These are phyloP conservation scores for Trachelus tabidus DNA, from an alignment of 2,888 invertebrate genomes.

Conservation along the genomic window DNA sequence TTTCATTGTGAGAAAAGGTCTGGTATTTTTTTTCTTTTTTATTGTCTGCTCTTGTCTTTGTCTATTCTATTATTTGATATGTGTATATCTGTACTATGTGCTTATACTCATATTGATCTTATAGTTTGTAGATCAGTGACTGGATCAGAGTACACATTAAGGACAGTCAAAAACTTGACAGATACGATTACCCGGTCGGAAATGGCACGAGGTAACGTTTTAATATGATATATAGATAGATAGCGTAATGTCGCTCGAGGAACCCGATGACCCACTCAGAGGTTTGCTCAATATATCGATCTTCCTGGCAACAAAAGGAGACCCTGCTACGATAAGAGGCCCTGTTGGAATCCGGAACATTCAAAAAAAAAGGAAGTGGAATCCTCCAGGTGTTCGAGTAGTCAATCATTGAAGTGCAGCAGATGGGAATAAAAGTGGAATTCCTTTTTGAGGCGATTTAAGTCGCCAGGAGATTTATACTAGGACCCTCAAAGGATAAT, in stretches of 20 bases:
- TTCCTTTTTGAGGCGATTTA: neutral
- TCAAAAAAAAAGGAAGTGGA: neutral
- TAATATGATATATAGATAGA: neutral
- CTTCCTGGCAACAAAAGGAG: constrained; percentile 37
- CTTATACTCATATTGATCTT: neutral
- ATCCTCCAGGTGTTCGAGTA: neutral
- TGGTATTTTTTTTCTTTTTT: neutral
- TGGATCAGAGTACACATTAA: neutral
- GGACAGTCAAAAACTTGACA: neutral
- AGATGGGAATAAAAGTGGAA: neutral
- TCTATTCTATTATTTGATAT: neutral
- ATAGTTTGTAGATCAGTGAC: neutral
- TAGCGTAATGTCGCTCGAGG: neutral
- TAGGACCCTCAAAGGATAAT: neutral
- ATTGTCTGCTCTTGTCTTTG: neutral
- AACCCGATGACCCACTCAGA: constrained; percentile 40
- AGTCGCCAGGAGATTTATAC: neutral
- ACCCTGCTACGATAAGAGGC: neutral
- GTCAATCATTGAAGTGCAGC: neutral
- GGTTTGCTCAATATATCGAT: constrained; percentile 59
- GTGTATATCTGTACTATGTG: neutral
- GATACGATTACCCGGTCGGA: neutral
- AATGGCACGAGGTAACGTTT: neutral
- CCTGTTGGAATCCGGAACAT: neutral
- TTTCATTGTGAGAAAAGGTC: neutral